These are phyloP conservation scores for Agriotes lineatus DNA, from an alignment of 2,888 invertebrate species.

Conservation along the genomic window DNA sequence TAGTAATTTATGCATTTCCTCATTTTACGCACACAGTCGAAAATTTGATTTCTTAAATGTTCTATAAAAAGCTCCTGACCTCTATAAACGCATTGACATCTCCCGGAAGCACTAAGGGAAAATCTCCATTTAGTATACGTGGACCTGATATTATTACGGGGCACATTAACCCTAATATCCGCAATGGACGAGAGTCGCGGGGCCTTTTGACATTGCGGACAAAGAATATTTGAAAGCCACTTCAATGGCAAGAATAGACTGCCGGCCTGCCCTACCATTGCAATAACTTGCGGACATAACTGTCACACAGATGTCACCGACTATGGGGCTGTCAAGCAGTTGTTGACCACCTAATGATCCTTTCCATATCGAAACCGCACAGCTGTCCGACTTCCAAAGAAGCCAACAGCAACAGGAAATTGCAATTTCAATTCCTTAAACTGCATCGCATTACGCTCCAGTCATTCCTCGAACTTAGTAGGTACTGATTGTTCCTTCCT, in stretches of 20 bases:
- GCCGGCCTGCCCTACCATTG: neutral
- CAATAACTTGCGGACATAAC: slow-evolving; percentile 11
- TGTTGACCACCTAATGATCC: slow-evolving; percentile 6
- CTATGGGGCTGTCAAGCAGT: neutral
- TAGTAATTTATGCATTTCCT: no score
- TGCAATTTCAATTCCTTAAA: neutral
- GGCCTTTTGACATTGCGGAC: slow-evolving; percentile 16
- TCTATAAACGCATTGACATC: slow-evolving; percentile 8
- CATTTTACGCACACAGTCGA: no score
- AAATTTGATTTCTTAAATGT: slow-evolving; percentile 4
- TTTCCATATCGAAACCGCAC: slow-evolving; percentile 3
- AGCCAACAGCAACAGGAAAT: neutral
- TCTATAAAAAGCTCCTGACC: slow-evolving; percentile 10
- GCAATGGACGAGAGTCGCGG: slow-evolving; percentile 14
- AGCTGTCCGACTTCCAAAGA: neutral
- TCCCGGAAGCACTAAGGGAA: slow-evolving; percentile 19
- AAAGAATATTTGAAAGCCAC: slow-evolving; percentile 17
- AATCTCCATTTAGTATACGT: slow-evolving; percentile 18
- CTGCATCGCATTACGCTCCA: neutral
- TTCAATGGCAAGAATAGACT: slow-evolving; percentile 13
- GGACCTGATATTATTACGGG: slow-evolving; percentile 17
- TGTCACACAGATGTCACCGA: slow-evolving; percentile 5
- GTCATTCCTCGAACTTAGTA: slow-evolving; percentile 1
- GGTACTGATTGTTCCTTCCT: slow-evolving; percentile 6
- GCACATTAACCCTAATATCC: slow-evolving; percentile 17